Evolutionary conservation across 1,140 invertebrate genomes (phyloP).

Genomic region (Ephestia elutella): DNA sequence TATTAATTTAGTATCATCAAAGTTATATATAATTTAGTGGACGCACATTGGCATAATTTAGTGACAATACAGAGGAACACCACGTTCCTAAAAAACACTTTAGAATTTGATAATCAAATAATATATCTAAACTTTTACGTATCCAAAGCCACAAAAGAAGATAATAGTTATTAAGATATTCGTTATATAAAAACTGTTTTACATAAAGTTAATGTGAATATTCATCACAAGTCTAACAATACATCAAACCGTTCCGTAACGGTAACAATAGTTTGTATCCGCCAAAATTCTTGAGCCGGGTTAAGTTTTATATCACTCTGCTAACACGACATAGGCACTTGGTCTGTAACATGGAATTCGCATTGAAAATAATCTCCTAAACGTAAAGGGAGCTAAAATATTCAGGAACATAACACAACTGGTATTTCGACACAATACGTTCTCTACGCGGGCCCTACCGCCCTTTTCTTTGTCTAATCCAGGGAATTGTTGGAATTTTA

Average conservation of each 20-base stretch:
- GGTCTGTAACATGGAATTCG: constrained; percentile 10
- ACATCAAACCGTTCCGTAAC: too few species aligned
- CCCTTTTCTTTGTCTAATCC: constrained; percentile 4
- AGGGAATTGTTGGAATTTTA: constrained; percentile 5
- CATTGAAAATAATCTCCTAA: constrained; percentile 16
- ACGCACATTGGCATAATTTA: too few species aligned
- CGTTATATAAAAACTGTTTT: too few species aligned
- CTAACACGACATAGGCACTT: not conserved
- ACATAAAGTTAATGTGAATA: too few species aligned
- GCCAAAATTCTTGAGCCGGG: not conserved
- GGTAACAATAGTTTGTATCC: not conserved
- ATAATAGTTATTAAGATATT: not conserved
- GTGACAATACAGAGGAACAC: too few species aligned
- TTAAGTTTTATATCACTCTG: not conserved
- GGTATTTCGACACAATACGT: constrained; percentile 22
- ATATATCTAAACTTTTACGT: too few species aligned
- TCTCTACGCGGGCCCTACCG: not conserved
- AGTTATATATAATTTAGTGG: too few species aligned
- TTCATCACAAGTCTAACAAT: too few species aligned
- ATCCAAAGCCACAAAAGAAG: too few species aligned
- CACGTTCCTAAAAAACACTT: too few species aligned
- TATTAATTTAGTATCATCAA: too few species aligned
- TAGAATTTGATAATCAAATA: too few species aligned
- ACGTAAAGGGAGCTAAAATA: constrained; percentile 20
- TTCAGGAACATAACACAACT: constrained; percentile 18